phyloP scores from a whole-genome alignment of 2,888 invertebrate genomes.

The Alloplasta piceator region DNA sequence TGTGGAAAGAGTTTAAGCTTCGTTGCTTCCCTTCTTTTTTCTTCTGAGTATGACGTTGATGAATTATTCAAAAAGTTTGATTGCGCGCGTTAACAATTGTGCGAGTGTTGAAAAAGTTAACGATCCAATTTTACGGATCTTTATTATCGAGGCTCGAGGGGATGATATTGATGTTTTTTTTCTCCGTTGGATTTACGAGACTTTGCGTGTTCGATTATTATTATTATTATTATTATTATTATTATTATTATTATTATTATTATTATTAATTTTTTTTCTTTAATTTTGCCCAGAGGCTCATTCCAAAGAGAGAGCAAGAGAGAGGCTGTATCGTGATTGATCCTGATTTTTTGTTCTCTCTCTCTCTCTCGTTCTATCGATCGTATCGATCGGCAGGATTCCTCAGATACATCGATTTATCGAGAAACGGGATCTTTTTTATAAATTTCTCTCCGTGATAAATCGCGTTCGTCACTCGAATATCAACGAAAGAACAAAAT shows the following conservation, averaged over 20 bases:
- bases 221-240: neutral
- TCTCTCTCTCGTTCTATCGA: neutral
- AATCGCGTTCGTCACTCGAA: no score
- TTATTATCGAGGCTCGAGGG: no score
- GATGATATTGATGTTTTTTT: neutral
- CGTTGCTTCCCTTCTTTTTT: neutral
- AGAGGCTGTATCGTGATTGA: no score
- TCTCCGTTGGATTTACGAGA: neutral
- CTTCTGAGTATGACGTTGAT: no score
- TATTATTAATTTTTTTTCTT: no score
- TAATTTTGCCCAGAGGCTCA: neutral
- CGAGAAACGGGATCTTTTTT: neutral
- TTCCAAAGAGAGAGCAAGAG: neutral
- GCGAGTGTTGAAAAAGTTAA: neutral
- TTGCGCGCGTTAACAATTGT: neutral
- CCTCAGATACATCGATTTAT: neutral
- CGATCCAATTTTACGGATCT: constrained; percentile 5
- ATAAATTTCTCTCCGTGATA: no score
- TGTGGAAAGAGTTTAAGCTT: neutral
- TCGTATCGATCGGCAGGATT: neutral
- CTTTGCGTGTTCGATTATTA: neutral
- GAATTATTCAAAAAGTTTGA: neutral
- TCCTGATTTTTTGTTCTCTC: neutral
- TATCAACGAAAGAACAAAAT: no score
- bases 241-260: neutral